These are phyloP conservation scores for Tinea trinotella DNA, from an alignment of 2,888 invertebrate genomes.

Conservation along the genomic window DNA sequence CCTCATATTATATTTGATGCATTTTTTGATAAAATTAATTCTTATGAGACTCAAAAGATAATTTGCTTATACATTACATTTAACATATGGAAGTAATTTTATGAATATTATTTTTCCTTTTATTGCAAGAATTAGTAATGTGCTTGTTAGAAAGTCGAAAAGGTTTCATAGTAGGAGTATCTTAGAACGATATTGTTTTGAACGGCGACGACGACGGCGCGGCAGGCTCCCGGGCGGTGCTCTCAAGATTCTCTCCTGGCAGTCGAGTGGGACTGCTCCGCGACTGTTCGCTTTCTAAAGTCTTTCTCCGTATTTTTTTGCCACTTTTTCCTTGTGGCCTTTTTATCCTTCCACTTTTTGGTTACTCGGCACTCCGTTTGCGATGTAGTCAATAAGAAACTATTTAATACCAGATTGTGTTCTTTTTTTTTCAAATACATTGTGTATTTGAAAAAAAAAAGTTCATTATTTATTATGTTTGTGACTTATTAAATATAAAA, in stretches of 20 bases:
- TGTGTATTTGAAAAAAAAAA: too few species aligned
- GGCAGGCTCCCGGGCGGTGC: conserved; percentile 1
- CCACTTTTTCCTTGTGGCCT: conserved; percentile 22
- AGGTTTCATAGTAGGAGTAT: not conserved
- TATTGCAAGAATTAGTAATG: not conserved
- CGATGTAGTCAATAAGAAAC: conserved; percentile 17
- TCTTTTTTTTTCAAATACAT: conserved; percentile 18
- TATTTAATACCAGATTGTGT: conserved; percentile 21
- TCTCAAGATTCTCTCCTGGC: conserved; percentile 8
- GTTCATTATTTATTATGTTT: too few species aligned
- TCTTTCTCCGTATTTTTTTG: conserved; percentile 23
- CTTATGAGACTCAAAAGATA: too few species aligned
- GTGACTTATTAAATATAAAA: too few species aligned
- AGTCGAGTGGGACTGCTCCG: conserved; percentile 7
- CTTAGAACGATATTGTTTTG: conserved; percentile 8
- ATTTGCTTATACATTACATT: too few species aligned
- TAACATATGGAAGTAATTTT: too few species aligned
- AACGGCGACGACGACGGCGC: too few species aligned
- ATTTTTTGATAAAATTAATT: too few species aligned
- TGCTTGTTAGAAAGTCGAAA: not conserved
- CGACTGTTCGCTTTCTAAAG: conserved; percentile 2
- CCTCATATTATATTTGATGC: too few species aligned
- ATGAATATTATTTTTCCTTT: not conserved
- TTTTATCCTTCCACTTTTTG: conserved; percentile 26
- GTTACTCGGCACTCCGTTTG: conserved; percentile 20